Evolutionary conservation across 2,113 vertebrate genomes (phyloP).

Genomic region (Oryzias celebensis): DNA sequence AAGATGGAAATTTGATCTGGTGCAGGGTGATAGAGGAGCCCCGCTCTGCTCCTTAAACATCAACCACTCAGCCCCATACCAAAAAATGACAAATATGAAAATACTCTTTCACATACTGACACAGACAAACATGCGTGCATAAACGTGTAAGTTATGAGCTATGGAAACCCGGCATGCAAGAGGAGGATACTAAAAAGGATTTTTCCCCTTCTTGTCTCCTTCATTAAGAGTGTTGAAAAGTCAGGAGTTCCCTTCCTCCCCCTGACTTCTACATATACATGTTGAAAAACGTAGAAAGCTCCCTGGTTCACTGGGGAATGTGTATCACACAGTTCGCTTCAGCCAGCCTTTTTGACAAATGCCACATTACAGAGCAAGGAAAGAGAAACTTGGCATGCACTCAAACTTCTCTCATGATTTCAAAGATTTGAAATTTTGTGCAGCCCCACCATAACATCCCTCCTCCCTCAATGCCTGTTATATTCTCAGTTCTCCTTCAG

Average conservation of each 20-base stretch:
- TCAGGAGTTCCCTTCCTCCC: slow-evolving; percentile 38
- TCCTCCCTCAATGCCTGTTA: slow-evolving; percentile 22
- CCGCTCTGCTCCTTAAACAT: slow-evolving; percentile 54
- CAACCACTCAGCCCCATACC: slow-evolving; percentile 44
- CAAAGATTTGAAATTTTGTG: slow-evolving; percentile 70
- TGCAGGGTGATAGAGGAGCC: slow-evolving; percentile 64
- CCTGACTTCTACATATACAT: slow-evolving; percentile 12
- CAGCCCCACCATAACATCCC: slow-evolving; percentile 27
- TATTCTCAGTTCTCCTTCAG: slow-evolving; percentile 9
- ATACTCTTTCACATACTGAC: slow-evolving; percentile 41
- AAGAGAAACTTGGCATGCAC: slow-evolving; percentile 61
- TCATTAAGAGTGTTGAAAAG: slow-evolving; percentile 76
- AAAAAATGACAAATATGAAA: slow-evolving; percentile 38
- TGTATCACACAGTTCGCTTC: slow-evolving; percentile 69
- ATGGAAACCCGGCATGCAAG: slow-evolving; percentile 42
- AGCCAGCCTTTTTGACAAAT: slow-evolving; percentile 71
- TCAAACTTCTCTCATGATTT: slow-evolving; percentile 74
- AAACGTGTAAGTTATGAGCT: slow-evolving; percentile 27
- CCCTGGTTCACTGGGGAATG: slow-evolving; percentile 44
- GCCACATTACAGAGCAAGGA: slow-evolving; percentile 61
- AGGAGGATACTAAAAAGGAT: slow-evolving; percentile 67
- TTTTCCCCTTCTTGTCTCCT: slow-evolving; percentile 67
- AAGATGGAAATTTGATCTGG: slow-evolving; percentile 63
- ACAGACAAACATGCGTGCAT: slow-evolving; percentile 5
- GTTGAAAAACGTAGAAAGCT: slow-evolving; percentile 28